Base-by-base conservation (phyloP, 2,797 vertebrate species). In the Myripristis jacobus region DNA sequence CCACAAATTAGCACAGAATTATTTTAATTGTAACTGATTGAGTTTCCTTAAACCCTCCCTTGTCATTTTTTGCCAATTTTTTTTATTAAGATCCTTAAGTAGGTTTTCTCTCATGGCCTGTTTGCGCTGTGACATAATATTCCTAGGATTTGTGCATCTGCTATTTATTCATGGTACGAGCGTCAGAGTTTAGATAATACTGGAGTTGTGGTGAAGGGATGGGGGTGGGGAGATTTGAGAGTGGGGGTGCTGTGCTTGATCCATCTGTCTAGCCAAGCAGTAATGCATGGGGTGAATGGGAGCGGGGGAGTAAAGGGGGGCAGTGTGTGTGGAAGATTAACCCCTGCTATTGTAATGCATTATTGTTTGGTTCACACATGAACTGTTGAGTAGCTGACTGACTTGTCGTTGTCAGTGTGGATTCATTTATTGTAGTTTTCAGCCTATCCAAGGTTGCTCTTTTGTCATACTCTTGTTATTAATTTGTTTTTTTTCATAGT, bases 251-350 rank as follows among this genome's bases (percentile, higher is more conserved):
- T 83, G 87, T 82, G 80, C 70, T 80, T 90, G 57, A 88, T 90
- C 88, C 90, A 92, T 93, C 90, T 92, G 91, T 92, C 85, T 90
- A 73, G 75, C 85, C 84, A 83, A 81, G 66, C 87, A 83, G 59
- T 70, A 73, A 59, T 82, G 66, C 62, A 70, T 70, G 52, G 70
- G 69, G 53, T 83, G 85, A 85, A 77, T 84, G 79, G 79, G 53
- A 74, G 80, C 18, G 48, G 64, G 76, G 62, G 55, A 9, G 60
- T 27, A 53, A 44, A 50, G 76, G 71, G 53, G 68, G 68, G 66
- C 31, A 64, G 46, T 71, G 73, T 58, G 24, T 79, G 80, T 89
- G 75, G 73, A 85, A 88, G 89, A 91, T 90, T 91, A 90, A 90
- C 87, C 85, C 83, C 66, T 59, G 72, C 81, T 73, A 76, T 90